Evolutionary conservation across 1,140 invertebrate species (phyloP), one percentile per base, ranked within the genome.

Genomic region (Linepithema humile): DNA sequence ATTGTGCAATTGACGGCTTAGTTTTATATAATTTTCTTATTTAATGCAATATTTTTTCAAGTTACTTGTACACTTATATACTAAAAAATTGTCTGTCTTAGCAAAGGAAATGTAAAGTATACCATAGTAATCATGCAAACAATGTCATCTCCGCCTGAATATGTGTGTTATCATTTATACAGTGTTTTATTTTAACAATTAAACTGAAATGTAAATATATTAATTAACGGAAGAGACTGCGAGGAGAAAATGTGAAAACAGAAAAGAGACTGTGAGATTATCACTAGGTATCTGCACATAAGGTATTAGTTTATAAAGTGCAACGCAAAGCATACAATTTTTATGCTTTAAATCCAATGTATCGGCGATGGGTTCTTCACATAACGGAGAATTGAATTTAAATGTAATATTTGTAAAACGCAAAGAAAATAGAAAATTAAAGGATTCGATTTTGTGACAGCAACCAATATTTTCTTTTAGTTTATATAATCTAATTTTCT

Each of bases 321-420:
- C 7, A 32, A 23, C 48, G 35, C 2, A 6, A 29, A 62, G 15
- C 10, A 1, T 75, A 75, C 2, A 65, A 50, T 65, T 2, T 7
- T 10, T 23, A 15, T 48, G 29, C 6, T 77, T 77, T 75, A 75
- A 78, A n/a, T 6, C 59, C 10, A 12, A 45, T 5, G 23, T n/a
- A n/a, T n/a, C n/a, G n/a, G n/a, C 26, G 10, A 43, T 0, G 10
- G 23, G 3, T 62, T 60, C 62, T 45, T n/a, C 9, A 17, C n/a
- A 57, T 12, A n/a, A 12, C 1, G 17, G 20, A 59, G 26, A 38
- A 35, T 77, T 23, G n/a, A 69, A 26, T 69, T 26, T 53, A 55
- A 53, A 69, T 80, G 62, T 80, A 80, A 69, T 69, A 80, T 80
- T 80, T 80, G 55, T 80, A 70, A 29, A 23, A 48, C 35, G 65